A percentile compares a stretch with the other conserved stretches of the same genome.
These are phyloP conservation scores for Alentia gelatinosa DNA, from an alignment of 2,888 invertebrate genomes.

Conservation along the genomic window DNA sequence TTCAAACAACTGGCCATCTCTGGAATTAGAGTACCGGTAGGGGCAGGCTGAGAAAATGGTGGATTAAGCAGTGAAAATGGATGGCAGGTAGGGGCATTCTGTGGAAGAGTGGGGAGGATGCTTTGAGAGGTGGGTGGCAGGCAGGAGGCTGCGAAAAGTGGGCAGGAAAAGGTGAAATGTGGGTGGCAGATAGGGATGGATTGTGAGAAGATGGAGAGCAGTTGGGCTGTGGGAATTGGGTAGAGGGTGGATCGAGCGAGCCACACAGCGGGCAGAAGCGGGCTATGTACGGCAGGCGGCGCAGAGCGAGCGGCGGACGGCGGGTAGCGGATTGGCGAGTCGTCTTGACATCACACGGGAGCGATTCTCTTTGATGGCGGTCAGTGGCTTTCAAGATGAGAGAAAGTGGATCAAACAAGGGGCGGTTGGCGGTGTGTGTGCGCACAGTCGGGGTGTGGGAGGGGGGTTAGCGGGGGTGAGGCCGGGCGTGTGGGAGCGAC, in stretches of 20 bases:
- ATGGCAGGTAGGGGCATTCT: too few relatives aligned
- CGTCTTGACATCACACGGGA: conserved; percentile 37
- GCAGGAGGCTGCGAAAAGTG: too few relatives aligned
- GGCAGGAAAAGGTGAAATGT: neutral
- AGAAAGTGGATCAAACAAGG: conserved; percentile 45
- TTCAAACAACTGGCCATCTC: too few relatives aligned
- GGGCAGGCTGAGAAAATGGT: too few relatives aligned
- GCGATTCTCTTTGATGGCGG: conserved; percentile 45
- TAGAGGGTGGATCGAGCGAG: neutral
- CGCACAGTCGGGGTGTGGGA: neutral
- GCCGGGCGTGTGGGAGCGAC: neutral
- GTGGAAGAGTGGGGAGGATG: too few relatives aligned
- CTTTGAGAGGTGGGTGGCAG: too few relatives aligned
- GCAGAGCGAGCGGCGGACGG: neutral
- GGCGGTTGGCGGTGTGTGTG: conserved; percentile 15
- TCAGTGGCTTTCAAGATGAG: conserved; percentile 47
- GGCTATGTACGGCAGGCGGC: neutral
- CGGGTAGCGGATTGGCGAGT: neutral
- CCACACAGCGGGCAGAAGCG: neutral
- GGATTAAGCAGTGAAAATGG: too few relatives aligned
- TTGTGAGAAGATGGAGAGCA: neutral
- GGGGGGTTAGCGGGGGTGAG: neutral
- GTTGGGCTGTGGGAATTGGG: neutral
- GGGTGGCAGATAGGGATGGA: neutral
- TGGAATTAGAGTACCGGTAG: too few relatives aligned